Conservation (phyloP, 2,888 invertebrate species). For the Onthophagus sagittarius region DNA sequence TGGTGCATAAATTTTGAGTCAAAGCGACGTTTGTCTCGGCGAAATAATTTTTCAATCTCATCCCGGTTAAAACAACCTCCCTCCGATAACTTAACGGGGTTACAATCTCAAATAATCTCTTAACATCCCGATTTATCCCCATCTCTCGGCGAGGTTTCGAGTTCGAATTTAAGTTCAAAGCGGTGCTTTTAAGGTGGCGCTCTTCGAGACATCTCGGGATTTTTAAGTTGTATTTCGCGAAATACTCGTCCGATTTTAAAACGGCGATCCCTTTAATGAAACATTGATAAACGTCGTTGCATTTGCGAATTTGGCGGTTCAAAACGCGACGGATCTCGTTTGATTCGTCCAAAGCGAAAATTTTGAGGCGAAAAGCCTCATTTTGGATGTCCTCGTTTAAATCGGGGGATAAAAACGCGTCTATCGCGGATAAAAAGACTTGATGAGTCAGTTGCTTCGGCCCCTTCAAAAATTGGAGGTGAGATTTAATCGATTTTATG, state of each 20-base stretch:
- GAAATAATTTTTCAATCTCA: not conserved
- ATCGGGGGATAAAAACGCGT: slow-evolving; percentile 9
- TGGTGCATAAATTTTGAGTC: slow-evolving; percentile 7
- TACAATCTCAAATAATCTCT: slow-evolving; percentile 1
- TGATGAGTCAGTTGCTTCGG: not conserved
- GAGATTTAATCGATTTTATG: slow-evolving; percentile 5
- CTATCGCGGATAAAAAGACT: not conserved
- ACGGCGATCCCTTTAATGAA: not conserved
- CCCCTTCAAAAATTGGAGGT: not conserved
- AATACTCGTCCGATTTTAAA: not conserved
- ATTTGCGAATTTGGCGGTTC: not conserved
- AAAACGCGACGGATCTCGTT: slow-evolving; percentile 2
- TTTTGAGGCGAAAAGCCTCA: not conserved
- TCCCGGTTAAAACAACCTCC: not conserved
- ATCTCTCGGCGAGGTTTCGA: too few relatives aligned
- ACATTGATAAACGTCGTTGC: slow-evolving; percentile 4
- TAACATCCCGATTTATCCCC: too few relatives aligned
- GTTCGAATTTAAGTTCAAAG: too few relatives aligned
- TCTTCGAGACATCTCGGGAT: not conserved
- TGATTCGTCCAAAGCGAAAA: slow-evolving; percentile 2
- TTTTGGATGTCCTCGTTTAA: slow-evolving; percentile 1
- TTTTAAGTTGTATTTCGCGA: not conserved
- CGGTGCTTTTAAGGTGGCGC: too few relatives aligned
- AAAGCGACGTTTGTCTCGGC: too few relatives aligned
- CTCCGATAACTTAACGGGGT: not conserved